phyloP scores from a whole-genome alignment of 2,113 vertebrate genomes.

The Antennarius striatus region DNA sequence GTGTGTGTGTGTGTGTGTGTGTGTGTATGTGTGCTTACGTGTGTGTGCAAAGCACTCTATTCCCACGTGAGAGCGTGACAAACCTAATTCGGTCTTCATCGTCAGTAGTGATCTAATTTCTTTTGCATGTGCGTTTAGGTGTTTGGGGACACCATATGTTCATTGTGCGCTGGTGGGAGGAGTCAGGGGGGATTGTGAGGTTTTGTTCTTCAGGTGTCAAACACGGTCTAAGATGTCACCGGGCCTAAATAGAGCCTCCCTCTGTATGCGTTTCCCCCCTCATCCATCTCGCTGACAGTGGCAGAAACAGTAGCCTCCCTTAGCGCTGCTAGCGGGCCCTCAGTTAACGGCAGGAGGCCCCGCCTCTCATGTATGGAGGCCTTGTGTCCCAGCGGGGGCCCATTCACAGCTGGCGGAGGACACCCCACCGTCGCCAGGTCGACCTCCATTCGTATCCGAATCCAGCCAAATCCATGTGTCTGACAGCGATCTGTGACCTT shows the following conservation, averaged over 20 bases:
- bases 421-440: constrained; percentile 17
- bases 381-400: constrained; percentile 54
- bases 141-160: constrained; percentile 34
- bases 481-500: constrained; percentile 15
- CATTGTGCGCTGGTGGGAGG: not conserved
- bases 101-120: constrained; percentile 43
- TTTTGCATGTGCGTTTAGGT: constrained; percentile 35
- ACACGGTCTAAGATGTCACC: constrained; percentile 45
- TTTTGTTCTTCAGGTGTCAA: constrained; percentile 40
- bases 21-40: not conserved
- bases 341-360: constrained; percentile 42
- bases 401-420: constrained; percentile 35
- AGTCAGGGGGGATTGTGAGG: not conserved
- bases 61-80: constrained; percentile 39
- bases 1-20: constrained; percentile 11
- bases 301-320: constrained; percentile 68
- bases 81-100: constrained; percentile 53
- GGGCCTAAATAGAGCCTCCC: constrained; percentile 21
- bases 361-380: constrained; percentile 49
- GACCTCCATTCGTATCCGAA: constrained; percentile 40
- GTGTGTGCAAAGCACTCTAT: not conserved
- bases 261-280: constrained; percentile 47
- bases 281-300: constrained; percentile 72
- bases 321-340: constrained; percentile 27
- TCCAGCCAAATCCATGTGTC: constrained; percentile 45